Conservation (phyloP, 92 coral and sea anemone species). For the Zoanthus solanderi region DNA sequence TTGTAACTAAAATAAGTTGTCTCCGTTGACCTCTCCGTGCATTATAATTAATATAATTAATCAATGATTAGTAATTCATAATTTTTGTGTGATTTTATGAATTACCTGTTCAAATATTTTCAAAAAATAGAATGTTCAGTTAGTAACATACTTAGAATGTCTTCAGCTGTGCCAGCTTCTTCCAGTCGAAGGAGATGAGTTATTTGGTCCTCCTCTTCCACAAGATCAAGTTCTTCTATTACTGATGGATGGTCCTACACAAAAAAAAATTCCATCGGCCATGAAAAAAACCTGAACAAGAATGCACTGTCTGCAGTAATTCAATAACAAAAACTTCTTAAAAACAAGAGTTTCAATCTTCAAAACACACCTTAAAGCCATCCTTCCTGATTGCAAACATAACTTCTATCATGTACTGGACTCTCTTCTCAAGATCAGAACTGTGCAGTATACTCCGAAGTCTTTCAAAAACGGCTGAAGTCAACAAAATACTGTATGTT, state of each 20-base stretch:
- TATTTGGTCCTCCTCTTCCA: conserved; percentile 97
- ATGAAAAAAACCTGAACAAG: too few relatives aligned
- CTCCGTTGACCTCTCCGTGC: too few relatives aligned
- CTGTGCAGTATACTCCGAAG: conserved; percentile 92
- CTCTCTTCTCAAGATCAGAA: conserved; percentile 93
- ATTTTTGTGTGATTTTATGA: too few relatives aligned
- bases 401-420: conserved; percentile 98
- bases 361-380: conserved; percentile 82
- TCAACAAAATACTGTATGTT: neutral
- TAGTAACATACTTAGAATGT: conserved; percentile 80
- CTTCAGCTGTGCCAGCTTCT: conserved; percentile 89
- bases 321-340: too few relatives aligned
- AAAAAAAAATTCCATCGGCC: neutral
- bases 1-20: too few relatives aligned
- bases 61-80: too few relatives aligned
- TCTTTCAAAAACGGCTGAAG: conserved; percentile 93
- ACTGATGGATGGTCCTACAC: conserved; percentile 81
- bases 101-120: neutral
- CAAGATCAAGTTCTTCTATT: conserved; percentile 82
- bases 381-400: conserved; percentile 98
- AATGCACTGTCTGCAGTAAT: too few relatives aligned
- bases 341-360: too few relatives aligned
- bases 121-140: neutral
- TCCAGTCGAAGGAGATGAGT: conserved; percentile 94
- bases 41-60: too few relatives aligned